Conservation (phyloP, 2,888 invertebrate species). For the Drosophila testacea region DNA sequence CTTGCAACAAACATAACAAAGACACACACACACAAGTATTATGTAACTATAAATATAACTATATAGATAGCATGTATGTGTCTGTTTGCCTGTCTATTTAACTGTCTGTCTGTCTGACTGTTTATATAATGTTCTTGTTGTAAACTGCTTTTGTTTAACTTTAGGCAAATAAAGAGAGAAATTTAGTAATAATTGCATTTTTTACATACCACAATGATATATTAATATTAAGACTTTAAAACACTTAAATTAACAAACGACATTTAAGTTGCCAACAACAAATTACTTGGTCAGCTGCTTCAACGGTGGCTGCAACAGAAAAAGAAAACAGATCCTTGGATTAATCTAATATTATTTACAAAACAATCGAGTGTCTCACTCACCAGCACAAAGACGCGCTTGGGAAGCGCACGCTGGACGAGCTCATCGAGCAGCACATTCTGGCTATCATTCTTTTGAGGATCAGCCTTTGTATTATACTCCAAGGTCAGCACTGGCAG, state of each 20-base stretch:
- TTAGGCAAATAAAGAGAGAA: slow-evolving; percentile 57
- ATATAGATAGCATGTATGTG: slow-evolving; percentile 25
- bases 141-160: slow-evolving; percentile 41
- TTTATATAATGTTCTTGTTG: slow-evolving; percentile 29
- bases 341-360: not conserved
- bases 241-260: slow-evolving; percentile 60
- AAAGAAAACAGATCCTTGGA: not conserved
- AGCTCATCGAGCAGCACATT: slow-evolving; percentile 82
- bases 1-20: slow-evolving; percentile 32
- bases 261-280: slow-evolving; percentile 24
- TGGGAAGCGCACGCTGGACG: slow-evolving; percentile 85
- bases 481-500: slow-evolving; percentile 83
- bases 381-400: slow-evolving; percentile 85
- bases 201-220: slow-evolving; percentile 52
- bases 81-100: slow-evolving; percentile 16
- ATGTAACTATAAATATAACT: slow-evolving; percentile 59
- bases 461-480: slow-evolving; percentile 84
- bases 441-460: slow-evolving; percentile 82
- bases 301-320: slow-evolving; percentile 75
- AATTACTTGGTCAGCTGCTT: slow-evolving; percentile 78
- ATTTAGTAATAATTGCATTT: slow-evolving; percentile 43
- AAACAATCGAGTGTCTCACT: slow-evolving; percentile 30
- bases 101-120: slow-evolving; percentile 17
- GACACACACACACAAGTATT: slow-evolving; percentile 63
- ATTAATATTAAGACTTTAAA: slow-evolving; percentile 62